Base-by-base conservation (phyloP, 2,888 invertebrate genomes). In the Stratiomys singularior region DNA sequence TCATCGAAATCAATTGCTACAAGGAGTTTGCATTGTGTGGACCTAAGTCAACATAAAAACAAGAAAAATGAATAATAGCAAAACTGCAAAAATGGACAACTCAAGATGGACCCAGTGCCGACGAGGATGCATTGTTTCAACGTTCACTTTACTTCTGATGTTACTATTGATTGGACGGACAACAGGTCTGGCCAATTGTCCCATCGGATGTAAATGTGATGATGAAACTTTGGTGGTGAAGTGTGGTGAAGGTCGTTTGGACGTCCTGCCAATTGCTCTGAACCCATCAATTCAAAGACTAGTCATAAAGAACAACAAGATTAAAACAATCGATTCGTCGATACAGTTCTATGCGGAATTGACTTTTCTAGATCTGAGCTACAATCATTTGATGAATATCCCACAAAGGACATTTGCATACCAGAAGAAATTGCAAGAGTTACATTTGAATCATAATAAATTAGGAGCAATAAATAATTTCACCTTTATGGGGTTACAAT, bases 241-340 rank as follows among this genome's bases (percentile, higher is more conserved):
- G 81, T 97, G 96, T 88, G 92, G 94, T 82, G 93, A 92, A 84
- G 95, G 95, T 84, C 93, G 93, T 82, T 89, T 97, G 79, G 96
- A 96, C 88, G 95, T 96, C 76, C 91, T 97, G 80, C 96, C 96
- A 79, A 96, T 96, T 83, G 94, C 96, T 1, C 89, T 97, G 80
- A 97, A 97, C 88, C 97, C 97, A 56, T 94, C 94, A 83, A 95
- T 96, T 80, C 94, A 94, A 85, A 90, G 95, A 76, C 90, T 96
- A 83, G 93, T 95, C 82, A 91, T 96, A 80, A 92, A 93, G 83
- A 94, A 93, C 86, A 96, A 96, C 86, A 93, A 93, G 83, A 95
- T 96, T 83, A 95, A 94, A 86, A 94, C 94, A 18, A 94, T 96
- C 81, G 96, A 96, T 86, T 94, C 94, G 69, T 94, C 95, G 27